phyloP scores from a whole-genome alignment of 2,888 invertebrate genomes.

The Hesperia comma region DNA sequence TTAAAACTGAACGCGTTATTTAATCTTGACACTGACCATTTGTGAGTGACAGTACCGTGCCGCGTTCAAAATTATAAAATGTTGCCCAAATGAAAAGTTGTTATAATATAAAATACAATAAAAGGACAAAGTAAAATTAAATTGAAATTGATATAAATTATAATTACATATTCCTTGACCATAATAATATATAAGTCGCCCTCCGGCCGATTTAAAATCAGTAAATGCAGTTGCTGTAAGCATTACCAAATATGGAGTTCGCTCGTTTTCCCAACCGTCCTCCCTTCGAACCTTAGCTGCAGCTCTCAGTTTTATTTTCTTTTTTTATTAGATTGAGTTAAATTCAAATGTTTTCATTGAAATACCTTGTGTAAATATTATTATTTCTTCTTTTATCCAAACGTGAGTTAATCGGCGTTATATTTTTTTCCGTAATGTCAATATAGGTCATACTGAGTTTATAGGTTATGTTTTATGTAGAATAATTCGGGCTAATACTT shows the following conservation, averaged over 20 bases:
- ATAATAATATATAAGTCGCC: constrained; percentile 42
- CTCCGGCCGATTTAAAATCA: constrained; percentile 55
- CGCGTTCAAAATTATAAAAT: constrained; percentile 63
- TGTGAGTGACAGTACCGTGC: constrained; percentile 44
- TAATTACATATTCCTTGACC: constrained; percentile 12
- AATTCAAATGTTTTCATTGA: constrained; percentile 81
- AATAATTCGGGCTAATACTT: constrained; percentile 62
- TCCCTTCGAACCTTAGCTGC: constrained; percentile 83
- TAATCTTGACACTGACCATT: neutral
- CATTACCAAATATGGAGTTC: constrained; percentile 89
- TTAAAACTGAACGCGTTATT: too few relatives aligned
- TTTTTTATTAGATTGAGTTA: constrained; percentile 63
- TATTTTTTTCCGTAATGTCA: constrained; percentile 66
- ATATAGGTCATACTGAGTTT: constrained; percentile 76
- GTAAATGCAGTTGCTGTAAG: constrained; percentile 75
- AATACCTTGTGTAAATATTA: constrained; percentile 71
- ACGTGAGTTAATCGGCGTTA: constrained; percentile 68
- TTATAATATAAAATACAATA: constrained; percentile 39
- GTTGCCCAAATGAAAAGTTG: constrained; percentile 46
- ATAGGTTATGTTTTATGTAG: constrained; percentile 80
- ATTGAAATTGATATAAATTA: constrained; percentile 15
- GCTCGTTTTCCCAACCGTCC: constrained; percentile 85
- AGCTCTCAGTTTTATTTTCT: constrained; percentile 79
- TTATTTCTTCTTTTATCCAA: constrained; percentile 67
- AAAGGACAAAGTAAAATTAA: constrained; percentile 28